Evolutionary conservation across 2,113 vertebrate species (phyloP).

Genomic region (Brachyistius frenatus): DNA sequence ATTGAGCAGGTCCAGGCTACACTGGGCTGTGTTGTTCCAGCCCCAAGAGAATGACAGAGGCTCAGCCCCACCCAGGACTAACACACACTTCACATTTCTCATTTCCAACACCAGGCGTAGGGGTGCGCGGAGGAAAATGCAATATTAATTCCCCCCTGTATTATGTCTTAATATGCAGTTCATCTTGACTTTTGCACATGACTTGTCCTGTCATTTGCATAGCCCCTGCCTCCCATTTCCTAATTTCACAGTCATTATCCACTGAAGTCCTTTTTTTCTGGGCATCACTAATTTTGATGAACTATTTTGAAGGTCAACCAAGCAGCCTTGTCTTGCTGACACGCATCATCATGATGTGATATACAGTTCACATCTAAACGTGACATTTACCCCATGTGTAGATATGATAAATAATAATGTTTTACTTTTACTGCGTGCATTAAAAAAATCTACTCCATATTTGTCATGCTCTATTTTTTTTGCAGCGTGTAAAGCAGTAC

Average conservation of each 20-base stretch:
- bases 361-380: slow-evolving; percentile 42
- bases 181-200: slow-evolving; percentile 97
- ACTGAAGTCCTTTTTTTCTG: slow-evolving; percentile 95
- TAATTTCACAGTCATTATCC: slow-evolving; percentile 99
- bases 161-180: slow-evolving; percentile 95
- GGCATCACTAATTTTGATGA: slow-evolving; percentile 99
- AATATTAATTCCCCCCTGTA: slow-evolving; percentile 92
- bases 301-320: slow-evolving; percentile 97
- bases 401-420: slow-evolving; percentile 53
- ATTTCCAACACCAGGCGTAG: slow-evolving; percentile 50
- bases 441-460: slow-evolving; percentile 52
- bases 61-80: slow-evolving; percentile 58
- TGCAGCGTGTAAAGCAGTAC: slow-evolving; percentile 43
- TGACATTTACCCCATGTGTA: slow-evolving; percentile 29
- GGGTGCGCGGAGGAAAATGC: slow-evolving; percentile 82
- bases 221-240: slow-evolving; percentile 90
- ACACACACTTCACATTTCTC: slow-evolving; percentile 59
- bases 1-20: slow-evolving; percentile 38
- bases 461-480: slow-evolving; percentile 65
- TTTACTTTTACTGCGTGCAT: slow-evolving; percentile 51
- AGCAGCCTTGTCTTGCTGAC: slow-evolving; percentile 60
- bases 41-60: slow-evolving; percentile 34
- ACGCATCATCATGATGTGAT: slow-evolving; percentile 41
- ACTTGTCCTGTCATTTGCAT: slow-evolving; percentile 96
- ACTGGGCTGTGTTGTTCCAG: slow-evolving; percentile 24